Evolutionary conservation across 2,797 vertebrate species (phyloP).

Genomic region (Taeniopygia guttata): DNA sequence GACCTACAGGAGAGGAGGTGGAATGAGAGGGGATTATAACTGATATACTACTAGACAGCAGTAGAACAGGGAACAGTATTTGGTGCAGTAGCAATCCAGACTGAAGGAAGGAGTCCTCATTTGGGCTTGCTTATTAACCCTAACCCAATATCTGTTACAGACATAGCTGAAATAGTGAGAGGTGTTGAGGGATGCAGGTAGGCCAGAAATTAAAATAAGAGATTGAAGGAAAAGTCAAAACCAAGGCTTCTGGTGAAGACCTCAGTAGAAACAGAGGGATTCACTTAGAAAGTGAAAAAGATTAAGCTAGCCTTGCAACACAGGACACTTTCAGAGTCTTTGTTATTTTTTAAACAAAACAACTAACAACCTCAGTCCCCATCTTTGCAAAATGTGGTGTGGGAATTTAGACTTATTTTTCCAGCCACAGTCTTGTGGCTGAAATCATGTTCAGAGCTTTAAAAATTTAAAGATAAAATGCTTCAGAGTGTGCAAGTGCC

Average conservation of each 20-base stretch:
- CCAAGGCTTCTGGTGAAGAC: background rate
- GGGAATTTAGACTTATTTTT: background rate
- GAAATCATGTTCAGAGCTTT: background rate
- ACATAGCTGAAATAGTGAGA: background rate
- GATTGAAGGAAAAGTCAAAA: background rate
- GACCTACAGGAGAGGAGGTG: background rate
- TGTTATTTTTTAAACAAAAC: background rate
- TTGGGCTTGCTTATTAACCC: background rate
- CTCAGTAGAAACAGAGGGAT: background rate
- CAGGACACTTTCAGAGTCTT: background rate
- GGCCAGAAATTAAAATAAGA: background rate
- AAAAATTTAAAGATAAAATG: conserved; percentile 10
- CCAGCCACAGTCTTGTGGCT: background rate
- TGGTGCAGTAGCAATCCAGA: too few species aligned
- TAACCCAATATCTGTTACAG: background rate
- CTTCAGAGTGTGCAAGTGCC: background rate
- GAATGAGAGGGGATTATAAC: background rate
- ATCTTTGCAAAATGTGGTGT: background rate
- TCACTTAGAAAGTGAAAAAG: background rate
- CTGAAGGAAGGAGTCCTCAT: background rate
- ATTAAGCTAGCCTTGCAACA: background rate
- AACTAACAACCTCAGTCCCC: background rate
- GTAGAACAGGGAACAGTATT: background rate
- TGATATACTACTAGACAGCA: background rate
- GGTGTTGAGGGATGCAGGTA: background rate